A percentile compares a stretch with the other conserved stretches of the same genome.
phyloP scores from a whole-genome alignment of 2,113 vertebrate species.

The Urocitellus parryii region DNA sequence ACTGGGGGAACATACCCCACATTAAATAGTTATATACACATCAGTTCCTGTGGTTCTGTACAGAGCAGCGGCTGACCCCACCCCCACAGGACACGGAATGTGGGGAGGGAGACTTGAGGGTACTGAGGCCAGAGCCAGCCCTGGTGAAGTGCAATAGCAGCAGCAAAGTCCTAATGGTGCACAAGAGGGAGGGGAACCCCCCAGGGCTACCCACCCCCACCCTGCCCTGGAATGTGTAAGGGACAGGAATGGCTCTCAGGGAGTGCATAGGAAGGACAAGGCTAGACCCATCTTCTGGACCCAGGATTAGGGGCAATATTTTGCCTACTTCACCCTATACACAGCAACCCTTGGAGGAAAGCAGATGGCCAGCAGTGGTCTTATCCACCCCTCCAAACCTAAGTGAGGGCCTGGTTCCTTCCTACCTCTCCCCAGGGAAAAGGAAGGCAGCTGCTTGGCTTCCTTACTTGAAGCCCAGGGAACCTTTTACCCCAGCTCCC shows the following conservation, averaged over 20 bases:
- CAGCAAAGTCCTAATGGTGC: constrained; percentile 82
- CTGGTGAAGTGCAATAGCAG: constrained; percentile 78
- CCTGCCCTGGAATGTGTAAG: constrained; percentile 83
- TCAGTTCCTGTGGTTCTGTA: constrained; percentile 81
- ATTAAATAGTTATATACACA: constrained; percentile 83
- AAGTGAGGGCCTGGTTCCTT: constrained; percentile 74
- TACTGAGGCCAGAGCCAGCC: constrained; percentile 64
- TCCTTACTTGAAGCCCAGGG: constrained; percentile 64
- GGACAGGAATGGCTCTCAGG: constrained; percentile 80
- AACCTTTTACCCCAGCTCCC: constrained; percentile 67
- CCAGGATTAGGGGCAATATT: constrained; percentile 63
- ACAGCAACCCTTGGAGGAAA: constrained; percentile 74
- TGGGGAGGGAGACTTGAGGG: constrained; percentile 69
- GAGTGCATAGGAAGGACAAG: constrained; percentile 72
- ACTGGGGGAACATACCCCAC: constrained; percentile 73
- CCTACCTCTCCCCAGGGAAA: constrained; percentile 74
- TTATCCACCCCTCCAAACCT: constrained; percentile 72
- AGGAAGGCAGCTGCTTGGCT: constrained; percentile 78
- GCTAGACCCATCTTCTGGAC: constrained; percentile 62
- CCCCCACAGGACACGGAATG: constrained; percentile 73
- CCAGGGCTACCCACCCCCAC: constrained; percentile 75
- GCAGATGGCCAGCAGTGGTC: constrained; percentile 68
- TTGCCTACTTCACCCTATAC: constrained; percentile 69
- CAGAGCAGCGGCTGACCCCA: constrained; percentile 81
- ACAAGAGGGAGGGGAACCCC: constrained; percentile 66